A percentile compares a stretch with the other conserved stretches of the same genome.
phyloP scores from a whole-genome alignment of 1,140 invertebrate species.

The Drosophila nikananu region DNA sequence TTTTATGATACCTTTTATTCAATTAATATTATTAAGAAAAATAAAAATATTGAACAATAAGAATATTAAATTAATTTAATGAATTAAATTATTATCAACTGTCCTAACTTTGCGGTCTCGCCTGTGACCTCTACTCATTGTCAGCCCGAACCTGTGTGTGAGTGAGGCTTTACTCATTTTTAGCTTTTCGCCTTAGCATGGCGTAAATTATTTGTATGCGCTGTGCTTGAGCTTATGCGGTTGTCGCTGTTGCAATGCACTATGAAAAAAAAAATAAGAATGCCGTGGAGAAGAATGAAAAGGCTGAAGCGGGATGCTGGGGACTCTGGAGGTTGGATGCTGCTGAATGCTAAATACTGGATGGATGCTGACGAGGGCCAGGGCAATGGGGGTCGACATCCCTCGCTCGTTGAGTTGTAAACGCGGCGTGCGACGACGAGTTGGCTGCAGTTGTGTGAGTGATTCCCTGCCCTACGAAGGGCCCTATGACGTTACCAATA shows the following conservation, averaged over 20 bases:
- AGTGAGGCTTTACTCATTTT: slow-evolving; percentile 73
- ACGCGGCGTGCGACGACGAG: slow-evolving; percentile 38
- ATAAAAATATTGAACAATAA: too few species aligned
- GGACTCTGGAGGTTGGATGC: slow-evolving; percentile 37
- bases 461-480: slow-evolving; percentile 32
- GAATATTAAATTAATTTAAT: neutral
- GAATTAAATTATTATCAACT: neutral
- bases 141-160: slow-evolving; percentile 12
- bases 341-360: slow-evolving; percentile 30
- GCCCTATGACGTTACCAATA: slow-evolving; percentile 7
- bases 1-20: too few species aligned
- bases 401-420: slow-evolving; percentile 49
- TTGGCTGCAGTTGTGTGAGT: slow-evolving; percentile 22
- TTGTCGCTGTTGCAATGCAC: slow-evolving; percentile 40
- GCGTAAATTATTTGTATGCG: slow-evolving; percentile 80
- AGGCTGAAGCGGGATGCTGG: slow-evolving; percentile 38
- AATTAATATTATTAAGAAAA: neutral
- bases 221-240: slow-evolving; percentile 65
- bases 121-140: slow-evolving; percentile 35
- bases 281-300: too few species aligned
- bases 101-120: slow-evolving; percentile 4
- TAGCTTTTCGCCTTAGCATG: slow-evolving; percentile 74
- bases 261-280: slow-evolving; percentile 52
- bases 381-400: slow-evolving; percentile 63
- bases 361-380: slow-evolving; percentile 31